phyloP scores from a whole-genome alignment of 2,797 vertebrate genomes.

The Lagorchestes hirsutus region DNA sequence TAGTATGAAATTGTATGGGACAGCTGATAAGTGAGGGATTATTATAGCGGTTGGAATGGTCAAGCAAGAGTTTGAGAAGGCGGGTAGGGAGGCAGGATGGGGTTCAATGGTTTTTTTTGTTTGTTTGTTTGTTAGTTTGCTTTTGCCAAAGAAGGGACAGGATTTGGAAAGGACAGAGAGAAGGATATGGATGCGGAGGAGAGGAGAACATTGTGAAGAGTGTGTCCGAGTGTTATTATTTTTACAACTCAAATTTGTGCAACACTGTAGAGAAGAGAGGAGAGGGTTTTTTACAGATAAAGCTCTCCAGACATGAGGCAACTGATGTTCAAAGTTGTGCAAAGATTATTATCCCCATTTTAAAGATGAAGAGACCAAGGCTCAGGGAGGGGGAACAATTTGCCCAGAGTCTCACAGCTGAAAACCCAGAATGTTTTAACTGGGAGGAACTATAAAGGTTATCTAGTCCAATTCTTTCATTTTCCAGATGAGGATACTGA shows the following conservation, averaged over 20 bases:
- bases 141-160: background rate
- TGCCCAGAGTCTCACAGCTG: background rate
- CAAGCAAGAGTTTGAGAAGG: background rate
- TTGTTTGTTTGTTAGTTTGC: background rate
- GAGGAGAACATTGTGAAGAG: background rate
- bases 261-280: background rate
- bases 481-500: background rate
- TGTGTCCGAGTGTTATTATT: background rate
- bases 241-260: background rate
- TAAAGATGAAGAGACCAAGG: background rate
- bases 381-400: background rate
- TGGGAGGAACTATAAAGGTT: background rate
- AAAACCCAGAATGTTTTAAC: background rate
- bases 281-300: background rate
- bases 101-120: background rate
- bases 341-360: background rate
- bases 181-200: background rate
- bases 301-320: background rate
- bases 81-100: background rate
- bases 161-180: background rate
- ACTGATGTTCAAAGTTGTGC: background rate
- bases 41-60: background rate
- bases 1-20: background rate
- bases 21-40: background rate
- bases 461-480: background rate